Conservation (phyloP, 2,113 vertebrate genomes). For the Etheostoma cragini region DNA sequence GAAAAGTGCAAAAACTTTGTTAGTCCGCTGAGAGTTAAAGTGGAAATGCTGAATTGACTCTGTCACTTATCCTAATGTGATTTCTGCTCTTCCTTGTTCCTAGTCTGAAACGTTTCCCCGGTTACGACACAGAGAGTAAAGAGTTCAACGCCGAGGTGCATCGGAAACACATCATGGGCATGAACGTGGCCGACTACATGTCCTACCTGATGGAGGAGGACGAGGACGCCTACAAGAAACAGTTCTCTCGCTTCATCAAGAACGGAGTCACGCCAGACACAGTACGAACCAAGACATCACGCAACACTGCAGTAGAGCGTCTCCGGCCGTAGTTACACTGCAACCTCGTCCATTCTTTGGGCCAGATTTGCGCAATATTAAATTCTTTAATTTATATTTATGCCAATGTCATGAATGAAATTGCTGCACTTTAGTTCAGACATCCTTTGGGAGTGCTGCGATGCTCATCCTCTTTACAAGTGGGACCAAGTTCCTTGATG, state of each 20-base stretch:
- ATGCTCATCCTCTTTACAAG: neutral
- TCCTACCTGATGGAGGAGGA: constrained; percentile 96
- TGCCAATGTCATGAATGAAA: neutral
- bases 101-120: constrained; percentile 97
- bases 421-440: neutral
- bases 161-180: constrained; percentile 96
- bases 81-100: neutral
- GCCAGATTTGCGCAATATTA: neutral
- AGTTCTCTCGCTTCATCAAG: constrained; percentile 99
- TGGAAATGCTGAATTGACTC: neutral
- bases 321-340: neutral
- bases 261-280: constrained; percentile 91
- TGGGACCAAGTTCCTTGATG: neutral
- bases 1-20: neutral
- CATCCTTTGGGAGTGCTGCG: neutral
- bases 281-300: constrained; percentile 68
- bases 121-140: constrained; percentile 95
- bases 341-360: neutral
- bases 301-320: fast-evolving
- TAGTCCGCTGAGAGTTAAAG: neutral
- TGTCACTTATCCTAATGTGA: neutral
- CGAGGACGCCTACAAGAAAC: constrained; percentile 96
- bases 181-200: constrained; percentile 98
- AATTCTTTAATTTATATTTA: neutral
- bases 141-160: constrained; percentile 98